Evolutionary conservation across 1,140 invertebrate genomes (phyloP), one percentile per base, ranked within the genome.

Genomic region (Metopolophium dirhodum): DNA sequence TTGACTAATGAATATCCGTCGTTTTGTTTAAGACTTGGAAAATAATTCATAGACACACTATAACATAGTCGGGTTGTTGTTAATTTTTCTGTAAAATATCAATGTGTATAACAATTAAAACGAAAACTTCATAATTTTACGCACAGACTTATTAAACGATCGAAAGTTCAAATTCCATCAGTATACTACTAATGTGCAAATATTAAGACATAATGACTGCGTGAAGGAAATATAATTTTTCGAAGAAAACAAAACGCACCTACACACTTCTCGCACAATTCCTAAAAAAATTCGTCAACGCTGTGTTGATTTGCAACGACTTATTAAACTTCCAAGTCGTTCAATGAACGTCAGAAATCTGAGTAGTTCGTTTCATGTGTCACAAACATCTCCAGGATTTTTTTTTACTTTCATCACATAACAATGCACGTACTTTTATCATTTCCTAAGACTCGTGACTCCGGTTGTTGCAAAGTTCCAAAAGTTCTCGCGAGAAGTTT

Each of bases 341-440:
- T 85, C 83, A 85, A 85, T 85, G 37, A 85, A 85, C 23, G 41
- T 85, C 83, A 45, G 23, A 23, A 85, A 85, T 6, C 37, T 45
- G 30, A 35, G 47, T 49, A 35, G 47, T 88, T 49, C 14, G 30
- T 49, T 49, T 88, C 86, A 8, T 51, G 30, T 49, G 86, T 88
- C 86, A n/a, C 45, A 49, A 88, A 49, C 86, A 49, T 22, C 51
- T 88, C 47, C 14, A 85, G 23, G 41, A 85, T 6, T 41, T 85
- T 87, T 86, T 18, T 20, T 22, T 45, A 87, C 45, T 47, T 87
- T 11, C 85, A 18, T 87, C 85, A n/a, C 45, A 87, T 49, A 87
- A 47, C 45, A 87, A 87, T 87, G 45, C 45, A 87, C 85, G 45
- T 87, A 87, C 41, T 87, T 87, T 87, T 87, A 87, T 87, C 45